Evolutionary conservation across 2,113 vertebrate species (phyloP).

Genomic region (Apteryx mantelli): DNA sequence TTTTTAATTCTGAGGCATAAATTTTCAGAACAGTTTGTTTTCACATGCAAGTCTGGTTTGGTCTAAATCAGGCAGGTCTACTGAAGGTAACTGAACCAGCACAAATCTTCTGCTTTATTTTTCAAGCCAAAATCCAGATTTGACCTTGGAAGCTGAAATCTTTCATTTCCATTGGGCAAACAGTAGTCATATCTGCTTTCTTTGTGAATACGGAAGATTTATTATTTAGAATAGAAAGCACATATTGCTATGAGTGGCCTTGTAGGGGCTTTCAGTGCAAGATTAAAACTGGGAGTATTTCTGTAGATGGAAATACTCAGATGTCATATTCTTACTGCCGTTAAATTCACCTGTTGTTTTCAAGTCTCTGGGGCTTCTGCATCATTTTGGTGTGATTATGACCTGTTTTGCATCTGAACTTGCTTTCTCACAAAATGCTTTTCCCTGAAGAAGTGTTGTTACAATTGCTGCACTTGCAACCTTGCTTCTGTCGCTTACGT

Average conservation of each 20-base stretch:
- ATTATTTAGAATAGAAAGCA: not conserved
- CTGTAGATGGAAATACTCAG: not conserved
- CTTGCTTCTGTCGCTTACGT: not conserved
- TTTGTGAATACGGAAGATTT: not conserved
- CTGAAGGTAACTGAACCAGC: not conserved
- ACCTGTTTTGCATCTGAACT: not conserved
- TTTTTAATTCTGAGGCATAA: not conserved
- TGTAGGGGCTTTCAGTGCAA: not conserved
- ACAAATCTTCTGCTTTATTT: not conserved
- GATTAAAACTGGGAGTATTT: not conserved
- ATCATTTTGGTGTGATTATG: not conserved
- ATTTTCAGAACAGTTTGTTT: not conserved
- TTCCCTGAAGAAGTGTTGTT: not conserved
- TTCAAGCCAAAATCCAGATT: not conserved
- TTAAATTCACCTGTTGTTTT: conserved; percentile 8
- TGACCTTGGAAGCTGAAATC: not conserved
- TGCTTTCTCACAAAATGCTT: conserved; percentile 29
- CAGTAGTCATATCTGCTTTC: not conserved
- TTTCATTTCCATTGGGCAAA: not conserved
- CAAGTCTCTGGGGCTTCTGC: not conserved
- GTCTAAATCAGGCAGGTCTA: not conserved
- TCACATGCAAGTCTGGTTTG: not conserved
- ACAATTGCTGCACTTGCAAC: not conserved
- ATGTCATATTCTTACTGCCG: not conserved
- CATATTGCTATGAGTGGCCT: not conserved